A percentile compares a stretch with the other conserved stretches of the same genome.
phyloP scores from a whole-genome alignment of 2,113 vertebrate species.

The Grantiella picta region DNA sequence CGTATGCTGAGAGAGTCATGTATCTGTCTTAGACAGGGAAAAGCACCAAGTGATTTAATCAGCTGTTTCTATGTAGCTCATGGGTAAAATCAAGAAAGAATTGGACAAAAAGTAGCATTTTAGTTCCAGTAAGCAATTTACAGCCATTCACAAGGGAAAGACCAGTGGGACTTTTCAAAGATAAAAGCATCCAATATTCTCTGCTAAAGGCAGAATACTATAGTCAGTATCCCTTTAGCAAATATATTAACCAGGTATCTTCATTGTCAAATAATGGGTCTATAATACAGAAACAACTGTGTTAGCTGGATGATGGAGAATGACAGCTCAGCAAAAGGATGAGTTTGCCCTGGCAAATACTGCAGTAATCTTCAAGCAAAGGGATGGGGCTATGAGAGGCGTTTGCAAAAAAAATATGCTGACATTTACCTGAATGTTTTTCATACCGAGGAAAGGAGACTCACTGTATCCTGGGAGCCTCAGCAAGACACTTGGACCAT shows the following conservation, averaged over 20 bases:
- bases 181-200: not conserved
- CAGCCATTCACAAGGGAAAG: conserved; percentile 56
- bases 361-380: not conserved
- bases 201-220: not conserved
- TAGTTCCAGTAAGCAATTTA: conserved; percentile 44
- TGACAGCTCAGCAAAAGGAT: not conserved
- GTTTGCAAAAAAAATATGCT: not conserved
- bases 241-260: not conserved
- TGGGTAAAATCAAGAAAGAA: conserved; percentile 18
- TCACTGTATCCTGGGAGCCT: not conserved
- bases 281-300: not conserved
- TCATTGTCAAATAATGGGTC: conserved; percentile 2
- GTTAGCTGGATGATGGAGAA: conserved; percentile 5
- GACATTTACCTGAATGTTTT: not conserved
- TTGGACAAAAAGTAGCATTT: conserved; percentile 19
- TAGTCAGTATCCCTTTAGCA: not conserved
- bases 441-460: not conserved
- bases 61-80: not conserved
- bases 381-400: not conserved
- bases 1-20: not conserved
- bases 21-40: not conserved
- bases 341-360: not conserved
- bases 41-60: conserved; percentile 18
- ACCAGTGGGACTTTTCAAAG: conserved; percentile 44
- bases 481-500: not conserved